Percentiles rank a stretch among this genome's conserved stretches.
Conservation (phyloP, 2,888 invertebrate genomes). For the Chrysina gloriosa region DNA sequence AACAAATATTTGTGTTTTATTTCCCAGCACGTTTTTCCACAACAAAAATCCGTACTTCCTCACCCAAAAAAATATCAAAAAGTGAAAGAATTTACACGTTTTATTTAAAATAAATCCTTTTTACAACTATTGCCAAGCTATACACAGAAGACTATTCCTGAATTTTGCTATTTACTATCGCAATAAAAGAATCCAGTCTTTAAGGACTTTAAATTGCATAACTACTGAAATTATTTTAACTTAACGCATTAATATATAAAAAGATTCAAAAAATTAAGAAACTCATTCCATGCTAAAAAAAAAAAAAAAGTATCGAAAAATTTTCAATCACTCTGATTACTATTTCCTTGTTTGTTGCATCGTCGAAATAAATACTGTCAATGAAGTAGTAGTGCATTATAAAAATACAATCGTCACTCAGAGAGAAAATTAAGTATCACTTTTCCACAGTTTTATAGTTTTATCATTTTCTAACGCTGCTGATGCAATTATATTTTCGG, state of each 20-base stretch:
- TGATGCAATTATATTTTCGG: slow-evolving; percentile 98
- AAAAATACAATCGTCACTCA: slow-evolving; percentile 9
- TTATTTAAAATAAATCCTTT: slow-evolving; percentile 35
- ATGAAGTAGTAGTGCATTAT: background rate
- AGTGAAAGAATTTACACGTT: background rate
- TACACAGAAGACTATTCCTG: slow-evolving; percentile 7
- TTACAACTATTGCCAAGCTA: slow-evolving; percentile 26
- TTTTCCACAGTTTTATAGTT: slow-evolving; percentile 99
- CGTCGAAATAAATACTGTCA: slow-evolving; percentile 6
- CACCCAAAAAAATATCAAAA: background rate
- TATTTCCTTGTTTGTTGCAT: background rate
- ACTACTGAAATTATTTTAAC: background rate
- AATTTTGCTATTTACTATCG: slow-evolving; percentile 13
- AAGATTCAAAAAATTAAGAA: background rate
- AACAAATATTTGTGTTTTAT: slow-evolving; percentile 19
- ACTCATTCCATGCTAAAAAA: background rate
- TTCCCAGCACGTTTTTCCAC: background rate
- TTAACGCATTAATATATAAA: slow-evolving; percentile 5
- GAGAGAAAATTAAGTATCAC: slow-evolving; percentile 80
- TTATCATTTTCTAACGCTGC: slow-evolving; percentile 98
- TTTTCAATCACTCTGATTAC: background rate
- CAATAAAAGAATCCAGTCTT: slow-evolving; percentile 25
- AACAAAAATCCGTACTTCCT: background rate
- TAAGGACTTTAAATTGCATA: background rate
- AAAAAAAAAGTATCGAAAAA: slow-evolving; percentile 7